Evolutionary conservation across 64 coral and sea anemone genomes (phyloP), one percentile per base, ranked within the genome.

Genomic region (Platygyra sinensis): DNA sequence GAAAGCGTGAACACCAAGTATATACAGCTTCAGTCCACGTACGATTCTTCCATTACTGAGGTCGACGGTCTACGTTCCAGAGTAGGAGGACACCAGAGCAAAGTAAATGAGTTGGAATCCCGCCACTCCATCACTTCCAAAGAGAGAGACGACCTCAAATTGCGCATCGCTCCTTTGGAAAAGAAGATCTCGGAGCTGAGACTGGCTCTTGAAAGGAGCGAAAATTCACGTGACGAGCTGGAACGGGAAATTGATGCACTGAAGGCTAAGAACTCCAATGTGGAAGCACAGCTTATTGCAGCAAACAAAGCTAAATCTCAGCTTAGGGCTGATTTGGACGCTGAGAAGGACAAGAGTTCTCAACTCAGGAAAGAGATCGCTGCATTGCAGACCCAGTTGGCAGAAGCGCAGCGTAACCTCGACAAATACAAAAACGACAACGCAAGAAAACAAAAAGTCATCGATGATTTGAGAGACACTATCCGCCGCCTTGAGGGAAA

Each of bases 141-240:
- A 82, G 95, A 97, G 76, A 97, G 95, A 91, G 95, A 97, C 22
- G 95, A 97, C 4, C 92, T 97, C 19, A 97, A 87, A 31, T 50
- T 86, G 29, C 86, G 82, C 51, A 27, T 97, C 9, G 95, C 95
- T 12, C 95, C 95, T 60, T 76, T 94, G 46, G 95, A 97, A 83
- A 97, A 97, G 77, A 94, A 73, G 87, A 91, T 97, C 27, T 73
- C 76, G 55, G 95, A 97, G 54, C 42, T 97, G 50, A 90, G 87
- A 49, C 57, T 93, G n/a, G 77, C 95, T 42, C 60, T 97, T 72
- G 95, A 97, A 73, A 97, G 80, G 72, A 97, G 91, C 46, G 95
- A 97, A 81, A 94, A 97, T 81, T 67, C 61, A 24, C 73, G 95
- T 36, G 95, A 97, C 71, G 95, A 91, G 55, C 88, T 97, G 1